These are phyloP conservation scores for Amphibalanus amphitrite DNA, from an alignment of 1,140 invertebrate species.

Conservation along the genomic window DNA sequence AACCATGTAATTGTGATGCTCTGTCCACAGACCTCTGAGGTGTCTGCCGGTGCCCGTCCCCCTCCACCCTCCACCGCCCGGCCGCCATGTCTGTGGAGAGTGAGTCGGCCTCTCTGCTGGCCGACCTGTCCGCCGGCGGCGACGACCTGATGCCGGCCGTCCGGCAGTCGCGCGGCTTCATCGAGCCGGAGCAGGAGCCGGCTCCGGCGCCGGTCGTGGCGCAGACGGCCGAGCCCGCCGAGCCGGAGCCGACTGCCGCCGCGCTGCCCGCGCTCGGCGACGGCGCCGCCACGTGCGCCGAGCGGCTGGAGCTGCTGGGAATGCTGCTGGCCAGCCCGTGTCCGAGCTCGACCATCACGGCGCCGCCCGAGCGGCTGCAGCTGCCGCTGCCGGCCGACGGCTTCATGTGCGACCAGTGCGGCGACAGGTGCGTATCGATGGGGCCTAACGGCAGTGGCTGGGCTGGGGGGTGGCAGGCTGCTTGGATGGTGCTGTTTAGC, in stretches of 20 bases:
- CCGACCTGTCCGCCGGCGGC: no score
- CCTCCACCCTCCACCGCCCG: no score
- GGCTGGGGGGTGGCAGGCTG: no score
- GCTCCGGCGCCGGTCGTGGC: no score
- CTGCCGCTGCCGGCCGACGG: constrained; percentile 1
- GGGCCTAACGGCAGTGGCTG: no score
- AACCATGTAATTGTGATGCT: no score
- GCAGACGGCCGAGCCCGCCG: no score
- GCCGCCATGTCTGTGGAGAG: no score
- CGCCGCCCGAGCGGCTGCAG: neutral
- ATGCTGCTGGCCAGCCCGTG: neutral
- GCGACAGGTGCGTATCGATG: neutral
- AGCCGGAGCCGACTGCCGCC: neutral
- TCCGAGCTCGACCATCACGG: neutral
- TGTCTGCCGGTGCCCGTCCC: no score
- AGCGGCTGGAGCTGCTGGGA: neutral
- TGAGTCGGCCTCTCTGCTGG: no score
- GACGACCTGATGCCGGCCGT: neutral
- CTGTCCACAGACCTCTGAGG: no score
- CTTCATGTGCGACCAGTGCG: constrained; percentile 5
- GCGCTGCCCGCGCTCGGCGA: neutral
- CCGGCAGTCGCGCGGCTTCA: neutral
- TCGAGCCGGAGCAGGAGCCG: neutral
- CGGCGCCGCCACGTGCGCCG: neutral
- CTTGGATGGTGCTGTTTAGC: no score